These are phyloP conservation scores for Drosophila pseudotakahashii DNA, from an alignment of 2,888 invertebrate species.

Conservation along the genomic window DNA sequence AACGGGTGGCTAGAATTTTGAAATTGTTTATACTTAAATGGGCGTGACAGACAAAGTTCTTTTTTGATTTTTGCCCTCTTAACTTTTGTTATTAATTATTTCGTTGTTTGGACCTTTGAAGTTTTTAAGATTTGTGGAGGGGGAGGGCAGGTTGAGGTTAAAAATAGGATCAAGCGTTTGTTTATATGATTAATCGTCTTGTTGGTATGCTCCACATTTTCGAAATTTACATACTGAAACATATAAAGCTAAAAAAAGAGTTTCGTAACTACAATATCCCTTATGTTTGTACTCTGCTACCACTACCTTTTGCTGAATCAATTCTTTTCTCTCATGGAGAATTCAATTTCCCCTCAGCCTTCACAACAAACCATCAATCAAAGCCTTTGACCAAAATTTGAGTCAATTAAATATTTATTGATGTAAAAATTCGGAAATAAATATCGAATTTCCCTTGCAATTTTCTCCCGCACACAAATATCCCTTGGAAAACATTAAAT, in stretches of 20 bases:
- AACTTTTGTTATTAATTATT: constrained; percentile 39
- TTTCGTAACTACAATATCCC: too few species aligned
- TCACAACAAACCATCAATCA: constrained; percentile 48
- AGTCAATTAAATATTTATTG: constrained; percentile 70
- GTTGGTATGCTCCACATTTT: background rate
- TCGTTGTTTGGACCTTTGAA: constrained; percentile 29
- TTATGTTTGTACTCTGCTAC: too few species aligned
- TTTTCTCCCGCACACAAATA: constrained; percentile 1
- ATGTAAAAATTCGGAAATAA: constrained; percentile 33
- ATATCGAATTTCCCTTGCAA: constrained; percentile 42
- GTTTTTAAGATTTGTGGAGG: constrained; percentile 3
- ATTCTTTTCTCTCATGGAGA: background rate
- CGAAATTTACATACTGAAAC: background rate
- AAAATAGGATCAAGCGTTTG: background rate
- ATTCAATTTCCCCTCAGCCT: constrained; percentile 6
- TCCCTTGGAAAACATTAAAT: constrained; percentile 28
- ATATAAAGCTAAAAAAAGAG: background rate
- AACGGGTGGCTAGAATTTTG: constrained; percentile 25
- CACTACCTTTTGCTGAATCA: too few species aligned
- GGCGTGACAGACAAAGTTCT: constrained; percentile 45
- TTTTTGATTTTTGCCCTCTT: constrained; percentile 15
- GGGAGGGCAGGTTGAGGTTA: too few species aligned
- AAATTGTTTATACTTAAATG: constrained; percentile 52
- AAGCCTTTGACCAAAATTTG: constrained; percentile 31
- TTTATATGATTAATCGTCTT: constrained; percentile 11